Base-by-base conservation (phyloP, 2,113 vertebrate genomes). In the Leptodactylus fuscus region DNA sequence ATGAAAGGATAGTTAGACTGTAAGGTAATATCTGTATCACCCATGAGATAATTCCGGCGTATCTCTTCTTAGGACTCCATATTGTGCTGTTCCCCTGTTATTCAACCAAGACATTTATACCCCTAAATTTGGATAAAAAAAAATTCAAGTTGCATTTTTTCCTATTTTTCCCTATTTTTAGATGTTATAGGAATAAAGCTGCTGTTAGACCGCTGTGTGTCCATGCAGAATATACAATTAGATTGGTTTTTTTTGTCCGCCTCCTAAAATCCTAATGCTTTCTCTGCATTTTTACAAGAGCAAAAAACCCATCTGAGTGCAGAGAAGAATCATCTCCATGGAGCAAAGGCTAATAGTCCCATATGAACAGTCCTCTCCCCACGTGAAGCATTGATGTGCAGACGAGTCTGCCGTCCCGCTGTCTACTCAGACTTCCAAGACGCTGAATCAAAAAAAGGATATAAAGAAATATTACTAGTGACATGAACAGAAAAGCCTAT, bases 261-360 rank as follows among this genome's bases (percentile, higher is more conserved):
- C 3, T 67, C 32, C 16, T 34, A 3, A 34, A 38, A 38, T 69
- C 18, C 3, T 1, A 48, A 69, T 34, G 1, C 6, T 36, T 69
- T 38, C 15, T 27, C 10, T 62, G 58, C 58, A 62, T 62, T 36
- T 58, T 9, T 36, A 69, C 36, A 2, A 38, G 29, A 34, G 13
- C 10, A 67, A 4, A 67, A 34, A 67, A 65, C 7, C n/a, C n/a
- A 67, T 34, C 16, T 34, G 1, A 27, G 4, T 5, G 9, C 2
- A 12, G 20, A 73, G 11, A 38, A 73, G 34, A 73, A 73, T 73
- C 38, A 73, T 46, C 70, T 46, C 38, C 15, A 15, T 3, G 22
- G 36, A 73, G 38, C 36, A 44, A 46, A 73, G 70, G 36, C 70
- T 71, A 69, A 73, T 73, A 73, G 70, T 73, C 36, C 70, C 20